These are phyloP conservation scores for Huso huso DNA, from an alignment of 2,797 vertebrate species.

Conservation along the genomic window DNA sequence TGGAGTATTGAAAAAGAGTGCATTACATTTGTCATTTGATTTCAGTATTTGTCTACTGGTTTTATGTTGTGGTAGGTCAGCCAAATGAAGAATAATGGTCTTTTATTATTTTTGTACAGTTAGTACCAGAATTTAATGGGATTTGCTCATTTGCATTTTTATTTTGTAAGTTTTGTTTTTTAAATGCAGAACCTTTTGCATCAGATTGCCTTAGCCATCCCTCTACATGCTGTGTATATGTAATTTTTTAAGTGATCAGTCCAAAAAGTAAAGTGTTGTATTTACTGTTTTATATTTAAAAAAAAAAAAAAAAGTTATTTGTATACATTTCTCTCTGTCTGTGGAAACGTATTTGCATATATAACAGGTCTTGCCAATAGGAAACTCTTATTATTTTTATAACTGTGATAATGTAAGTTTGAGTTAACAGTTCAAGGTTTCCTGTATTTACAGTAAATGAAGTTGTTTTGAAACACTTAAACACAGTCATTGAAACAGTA, in stretches of 20 bases:
- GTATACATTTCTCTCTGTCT: constrained; percentile 31
- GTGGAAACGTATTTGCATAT: constrained; percentile 27
- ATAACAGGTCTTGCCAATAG: constrained; percentile 15
- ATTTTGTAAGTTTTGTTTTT: background rate
- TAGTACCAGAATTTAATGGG: background rate
- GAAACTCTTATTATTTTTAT: constrained; percentile 15
- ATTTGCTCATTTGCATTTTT: constrained; percentile 1
- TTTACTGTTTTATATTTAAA: constrained; percentile 51
- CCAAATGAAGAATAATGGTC: no score
- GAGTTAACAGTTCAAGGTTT: background rate
- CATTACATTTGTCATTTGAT: no score
- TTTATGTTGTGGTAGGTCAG: no score
- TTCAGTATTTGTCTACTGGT: no score
- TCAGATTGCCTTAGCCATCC: background rate
- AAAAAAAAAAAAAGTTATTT: constrained; percentile 43
- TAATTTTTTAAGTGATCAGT: constrained; percentile 1
- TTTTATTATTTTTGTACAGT: no score
- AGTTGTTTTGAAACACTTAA: constrained; percentile 6
- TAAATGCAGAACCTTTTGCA: background rate
- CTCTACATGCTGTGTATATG: background rate
- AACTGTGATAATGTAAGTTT: constrained; percentile 17
- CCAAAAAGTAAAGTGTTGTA: constrained; percentile 40
- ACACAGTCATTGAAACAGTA: constrained; percentile 19
- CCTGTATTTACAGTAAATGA: constrained; percentile 2
- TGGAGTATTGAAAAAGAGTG: no score